These are phyloP conservation scores for Aphrophora alni DNA, from an alignment of 2,888 invertebrate genomes.

Conservation along the genomic window DNA sequence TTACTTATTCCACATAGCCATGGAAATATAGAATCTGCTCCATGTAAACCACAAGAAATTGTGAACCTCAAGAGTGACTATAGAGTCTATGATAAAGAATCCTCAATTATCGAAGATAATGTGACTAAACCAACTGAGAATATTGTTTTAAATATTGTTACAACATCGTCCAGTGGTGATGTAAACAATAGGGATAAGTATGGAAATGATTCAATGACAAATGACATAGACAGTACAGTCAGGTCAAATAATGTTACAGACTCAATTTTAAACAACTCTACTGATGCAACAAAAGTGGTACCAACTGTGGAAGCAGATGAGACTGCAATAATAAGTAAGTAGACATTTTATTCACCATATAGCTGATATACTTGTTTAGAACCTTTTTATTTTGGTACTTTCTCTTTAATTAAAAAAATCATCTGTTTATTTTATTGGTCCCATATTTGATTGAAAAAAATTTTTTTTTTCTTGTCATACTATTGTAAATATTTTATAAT, in stretches of 20 bases:
- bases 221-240: not conserved
- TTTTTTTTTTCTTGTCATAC: no score
- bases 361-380: no score
- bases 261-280: not conserved
- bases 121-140: not conserved
- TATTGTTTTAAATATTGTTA: not conserved
- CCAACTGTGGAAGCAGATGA: not conserved
- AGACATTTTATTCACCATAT: not conserved
- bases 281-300: not conserved
- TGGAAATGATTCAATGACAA: not conserved
- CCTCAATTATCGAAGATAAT: not conserved
- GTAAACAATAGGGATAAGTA: not conserved
- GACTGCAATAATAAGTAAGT: not conserved
- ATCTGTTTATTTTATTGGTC: no score
- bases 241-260: not conserved
- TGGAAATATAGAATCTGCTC: slow-evolving; percentile 30
- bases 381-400: no score
- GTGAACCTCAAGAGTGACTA: not conserved
- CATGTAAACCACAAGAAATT: slow-evolving; percentile 11
- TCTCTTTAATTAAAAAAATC: no score
- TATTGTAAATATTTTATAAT: no score
- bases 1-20: slow-evolving; percentile 26
- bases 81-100: not conserved
- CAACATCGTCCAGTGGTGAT: not conserved
- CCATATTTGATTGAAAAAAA: no score